Evolutionary conservation across 2,113 vertebrate genomes (phyloP).

Genomic region (Drymodes brunneopygia): DNA sequence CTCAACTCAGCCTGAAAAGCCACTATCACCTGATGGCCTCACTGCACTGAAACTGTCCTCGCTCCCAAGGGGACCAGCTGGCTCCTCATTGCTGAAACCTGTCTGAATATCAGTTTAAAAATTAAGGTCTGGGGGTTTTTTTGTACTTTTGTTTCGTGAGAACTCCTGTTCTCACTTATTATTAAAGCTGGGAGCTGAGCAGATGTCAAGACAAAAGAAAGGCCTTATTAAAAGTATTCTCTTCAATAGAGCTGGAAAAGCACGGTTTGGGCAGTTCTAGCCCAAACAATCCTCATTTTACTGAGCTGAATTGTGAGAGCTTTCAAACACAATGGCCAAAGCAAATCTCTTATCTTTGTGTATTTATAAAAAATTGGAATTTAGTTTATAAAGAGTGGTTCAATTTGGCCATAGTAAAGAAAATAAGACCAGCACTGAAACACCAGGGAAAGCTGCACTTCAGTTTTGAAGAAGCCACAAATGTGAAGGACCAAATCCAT

Average conservation of each 20-base stretch:
- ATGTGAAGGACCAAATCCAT: neutral
- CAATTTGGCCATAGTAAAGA: neutral
- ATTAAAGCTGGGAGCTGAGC: neutral
- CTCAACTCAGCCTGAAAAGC: neutral
- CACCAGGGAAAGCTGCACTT: neutral
- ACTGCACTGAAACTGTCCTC: neutral
- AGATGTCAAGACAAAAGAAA: slow-evolving; percentile 1
- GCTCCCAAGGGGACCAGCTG: neutral
- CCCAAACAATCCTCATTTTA: neutral
- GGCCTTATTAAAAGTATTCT: neutral
- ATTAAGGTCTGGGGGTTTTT: neutral
- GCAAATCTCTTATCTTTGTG: neutral
- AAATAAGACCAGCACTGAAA: neutral
- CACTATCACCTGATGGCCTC: neutral
- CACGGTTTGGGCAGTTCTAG: neutral
- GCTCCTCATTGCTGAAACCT: neutral
- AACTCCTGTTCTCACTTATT: neutral
- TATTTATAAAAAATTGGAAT: neutral
- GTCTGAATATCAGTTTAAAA: neutral
- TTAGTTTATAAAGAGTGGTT: neutral
- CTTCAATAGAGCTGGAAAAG: neutral
- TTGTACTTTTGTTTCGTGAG: neutral
- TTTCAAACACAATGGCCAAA: neutral
- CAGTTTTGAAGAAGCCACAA: neutral
- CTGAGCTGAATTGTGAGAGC: neutral